Conservation (phyloP, 1,140 invertebrate genomes). For the Drosophila paulistorum region DNA sequence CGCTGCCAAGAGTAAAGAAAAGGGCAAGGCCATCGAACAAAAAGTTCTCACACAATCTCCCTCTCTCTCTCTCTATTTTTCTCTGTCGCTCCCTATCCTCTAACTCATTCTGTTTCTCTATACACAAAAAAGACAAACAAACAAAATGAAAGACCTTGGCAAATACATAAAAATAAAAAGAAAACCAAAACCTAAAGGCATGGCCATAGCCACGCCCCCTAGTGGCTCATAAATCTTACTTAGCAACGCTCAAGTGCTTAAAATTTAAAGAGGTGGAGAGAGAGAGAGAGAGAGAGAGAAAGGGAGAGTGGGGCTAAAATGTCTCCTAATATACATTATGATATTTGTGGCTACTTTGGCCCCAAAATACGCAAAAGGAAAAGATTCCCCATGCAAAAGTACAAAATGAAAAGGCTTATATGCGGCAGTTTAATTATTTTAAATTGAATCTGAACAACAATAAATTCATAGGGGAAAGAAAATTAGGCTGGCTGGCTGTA, state of each 20-base stretch:
- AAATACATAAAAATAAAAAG: conserved; percentile 33
- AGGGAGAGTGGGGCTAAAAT: conserved; percentile 12
- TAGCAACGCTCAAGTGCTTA: conserved; percentile 61
- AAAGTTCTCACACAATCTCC: conserved; percentile 20
- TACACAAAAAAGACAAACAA: conserved; percentile 47
- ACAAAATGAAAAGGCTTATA: conserved; percentile 47
- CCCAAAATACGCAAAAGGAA: not conserved
- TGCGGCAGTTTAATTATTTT: conserved; percentile 73
- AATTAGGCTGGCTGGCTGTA: conserved; percentile 10
- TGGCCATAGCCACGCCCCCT: conserved; percentile 53
- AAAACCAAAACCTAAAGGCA: conserved; percentile 45
- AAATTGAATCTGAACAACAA: conserved; percentile 42
- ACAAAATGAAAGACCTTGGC: conserved; percentile 62
- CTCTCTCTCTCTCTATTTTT: not conserved
- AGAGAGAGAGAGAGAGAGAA: not conserved
- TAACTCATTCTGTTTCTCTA: conserved; percentile 31
- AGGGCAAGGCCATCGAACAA: conserved; percentile 45
- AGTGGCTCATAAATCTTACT: conserved; percentile 75
- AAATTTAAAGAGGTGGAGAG: conserved; percentile 31
- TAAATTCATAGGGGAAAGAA: not conserved
- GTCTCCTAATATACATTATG: conserved; percentile 35
- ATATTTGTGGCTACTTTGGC: conserved; percentile 49
- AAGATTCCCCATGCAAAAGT: conserved; percentile 28
- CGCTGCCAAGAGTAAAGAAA: conserved; percentile 11
- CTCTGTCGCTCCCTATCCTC: not conserved